Evolutionary conservation across 2,113 vertebrate genomes (phyloP), one percentile per base, ranked within the genome.

Genomic region (Scomber colias): DNA sequence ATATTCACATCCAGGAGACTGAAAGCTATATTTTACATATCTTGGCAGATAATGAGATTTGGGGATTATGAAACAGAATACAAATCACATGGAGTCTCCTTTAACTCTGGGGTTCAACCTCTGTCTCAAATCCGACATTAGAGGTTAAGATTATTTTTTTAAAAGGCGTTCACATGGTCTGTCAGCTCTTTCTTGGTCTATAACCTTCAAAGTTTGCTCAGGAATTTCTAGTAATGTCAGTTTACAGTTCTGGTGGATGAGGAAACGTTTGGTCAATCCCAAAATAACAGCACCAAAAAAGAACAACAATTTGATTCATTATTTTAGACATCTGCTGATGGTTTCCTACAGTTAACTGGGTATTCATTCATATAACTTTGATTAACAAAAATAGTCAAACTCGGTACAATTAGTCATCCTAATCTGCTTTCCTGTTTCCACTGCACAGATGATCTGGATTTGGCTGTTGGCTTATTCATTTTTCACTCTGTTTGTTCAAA

Each of bases 401-500:
- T 62, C 44, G 30, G 67, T 30, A 35, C 14, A 49, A 71, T 59
- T 62, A 72, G 46, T 75, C 19, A 17, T 27, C 30, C n/a, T 65
- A 70, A 70, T 71, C 57, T n/a, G 24, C 59, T 40, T 66, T 17
- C 56, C 19, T 0, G 17, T 44, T 73, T 77, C 69, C 45, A 27
- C 49, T 30, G 21, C 49, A 61, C 24, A 63, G 44, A 73, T 45
- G n/a, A 81, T 54, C 59, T 51, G 19, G 19, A 75, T 78, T 59
- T 53, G 17, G 27, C 24, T 6, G 11, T 5, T 27, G 3, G 12
- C 71, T 71, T 51, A 74, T 71, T 61, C 53, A 71, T 53, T 45
- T 63, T 59, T 2, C 14, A 27, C 40, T 77, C 21, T 45, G 12
- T 79, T 71, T 79, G 63, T 82, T 69, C 67, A 66, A 56, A 65